phyloP scores from a whole-genome alignment of 2,113 vertebrate genomes.

The Anarrhichthys ocellatus region DNA sequence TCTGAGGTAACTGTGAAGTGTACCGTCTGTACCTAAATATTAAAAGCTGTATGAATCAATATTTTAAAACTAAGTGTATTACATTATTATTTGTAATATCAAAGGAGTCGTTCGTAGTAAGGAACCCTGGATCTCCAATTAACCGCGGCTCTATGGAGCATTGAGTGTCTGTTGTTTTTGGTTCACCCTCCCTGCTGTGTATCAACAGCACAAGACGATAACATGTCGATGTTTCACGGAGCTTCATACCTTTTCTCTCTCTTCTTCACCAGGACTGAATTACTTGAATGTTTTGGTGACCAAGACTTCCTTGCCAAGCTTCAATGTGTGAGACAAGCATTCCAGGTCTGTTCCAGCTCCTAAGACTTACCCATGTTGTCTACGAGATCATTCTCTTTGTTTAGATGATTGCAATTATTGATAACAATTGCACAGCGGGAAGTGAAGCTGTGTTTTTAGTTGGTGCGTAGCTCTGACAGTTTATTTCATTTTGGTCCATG shows the following conservation, averaged over 20 bases:
- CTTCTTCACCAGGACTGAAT: constrained; percentile 81
- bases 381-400: neutral
- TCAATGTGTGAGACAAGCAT: constrained; percentile 95
- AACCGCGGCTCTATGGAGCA: neutral
- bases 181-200: neutral
- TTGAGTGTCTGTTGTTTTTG: neutral
- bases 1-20: constrained; percentile 82
- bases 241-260: neutral
- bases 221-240: neutral
- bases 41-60: neutral
- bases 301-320: constrained; percentile 97
- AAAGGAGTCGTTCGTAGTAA: neutral
- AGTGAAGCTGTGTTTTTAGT: neutral
- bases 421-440: neutral
- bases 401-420: neutral
- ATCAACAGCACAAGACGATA: neutral
- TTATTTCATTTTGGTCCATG: no score
- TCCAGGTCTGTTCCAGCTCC: constrained; percentile 85
- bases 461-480: neutral
- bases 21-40: neutral
- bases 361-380: neutral
- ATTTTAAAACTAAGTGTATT: neutral
- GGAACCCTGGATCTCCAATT: neutral
- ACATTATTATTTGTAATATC: neutral
- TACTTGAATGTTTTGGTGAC: constrained; percentile 94